Conservation (phyloP, 92 coral and sea anemone genomes). For the Epizoanthus fatuus region DNA sequence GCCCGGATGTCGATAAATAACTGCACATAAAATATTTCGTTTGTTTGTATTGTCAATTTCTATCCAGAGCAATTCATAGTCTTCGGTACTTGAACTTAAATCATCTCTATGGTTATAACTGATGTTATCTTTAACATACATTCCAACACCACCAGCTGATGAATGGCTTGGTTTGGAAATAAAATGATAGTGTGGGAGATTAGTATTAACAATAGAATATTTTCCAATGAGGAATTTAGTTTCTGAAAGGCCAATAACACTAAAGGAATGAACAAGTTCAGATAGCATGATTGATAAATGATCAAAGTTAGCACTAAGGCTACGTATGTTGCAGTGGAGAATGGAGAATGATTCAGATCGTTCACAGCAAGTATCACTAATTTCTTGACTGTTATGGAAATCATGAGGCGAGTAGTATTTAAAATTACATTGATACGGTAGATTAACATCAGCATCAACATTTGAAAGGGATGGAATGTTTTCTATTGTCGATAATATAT, state of each 20-base stretch:
- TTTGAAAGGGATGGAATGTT: slow-evolving; percentile 67
- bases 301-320: slow-evolving; percentile 35
- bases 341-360: slow-evolving; percentile 1
- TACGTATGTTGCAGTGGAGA: slow-evolving; percentile 21
- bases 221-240: neutral
- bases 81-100: too few species aligned
- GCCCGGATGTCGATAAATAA: slow-evolving; percentile 43
- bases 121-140: slow-evolving; percentile 4
- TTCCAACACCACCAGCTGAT: slow-evolving; percentile 23
- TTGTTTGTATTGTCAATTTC: too few species aligned
- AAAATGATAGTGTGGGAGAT: neutral
- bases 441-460: slow-evolving; percentile 65
- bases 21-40: slow-evolving; percentile 27
- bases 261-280: slow-evolving; percentile 31
- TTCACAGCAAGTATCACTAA: slow-evolving; percentile 19
- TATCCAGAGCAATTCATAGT: too few species aligned
- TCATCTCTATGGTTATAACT: too few species aligned
- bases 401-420: slow-evolving; percentile 71
- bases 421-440: slow-evolving; percentile 69
- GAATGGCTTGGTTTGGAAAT: neutral
- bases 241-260: slow-evolving; percentile 16
- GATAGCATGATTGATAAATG: slow-evolving; percentile 12
- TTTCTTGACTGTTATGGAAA: slow-evolving; percentile 61
- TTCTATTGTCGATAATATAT: slow-evolving; percentile 44
- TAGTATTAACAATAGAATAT: neutral